Conservation (phyloP, 2,113 vertebrate genomes). For the Tinamus guttatus region DNA sequence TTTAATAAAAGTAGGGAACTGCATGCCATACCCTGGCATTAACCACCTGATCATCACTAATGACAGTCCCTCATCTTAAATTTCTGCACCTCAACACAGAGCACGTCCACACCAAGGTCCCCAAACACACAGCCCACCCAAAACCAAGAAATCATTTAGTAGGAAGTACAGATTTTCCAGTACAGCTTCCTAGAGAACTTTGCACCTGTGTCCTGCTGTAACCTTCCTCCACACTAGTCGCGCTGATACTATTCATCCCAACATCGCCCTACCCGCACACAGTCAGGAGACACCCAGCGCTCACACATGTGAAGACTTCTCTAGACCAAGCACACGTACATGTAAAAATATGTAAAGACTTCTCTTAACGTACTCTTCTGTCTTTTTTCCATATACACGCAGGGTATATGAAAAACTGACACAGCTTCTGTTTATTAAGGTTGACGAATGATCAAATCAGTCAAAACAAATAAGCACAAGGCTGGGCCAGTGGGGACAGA, state of each 20-base stretch:
- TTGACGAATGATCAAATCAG: background rate
- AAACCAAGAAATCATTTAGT: background rate
- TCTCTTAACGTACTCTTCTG: background rate
- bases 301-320: fast-evolving
- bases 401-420: background rate
- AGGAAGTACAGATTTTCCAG: background rate
- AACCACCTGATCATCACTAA: background rate
- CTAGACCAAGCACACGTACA: background rate
- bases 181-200: no score
- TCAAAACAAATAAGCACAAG: background rate
- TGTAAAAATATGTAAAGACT: background rate
- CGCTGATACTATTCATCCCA: background rate
- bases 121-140: background rate
- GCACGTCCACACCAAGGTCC: background rate
- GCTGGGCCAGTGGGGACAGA: no score
- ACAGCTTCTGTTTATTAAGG: background rate
- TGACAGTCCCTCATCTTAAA: background rate
- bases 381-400: background rate
- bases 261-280: no score
- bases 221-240: background rate
- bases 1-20: background rate
- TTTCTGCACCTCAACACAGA: background rate
- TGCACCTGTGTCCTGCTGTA: background rate
- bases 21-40: background rate
- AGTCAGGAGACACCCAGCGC: background rate